Evolutionary conservation across 2,113 vertebrate species (phyloP).

Genomic region (Drymodes brunneopygia): DNA sequence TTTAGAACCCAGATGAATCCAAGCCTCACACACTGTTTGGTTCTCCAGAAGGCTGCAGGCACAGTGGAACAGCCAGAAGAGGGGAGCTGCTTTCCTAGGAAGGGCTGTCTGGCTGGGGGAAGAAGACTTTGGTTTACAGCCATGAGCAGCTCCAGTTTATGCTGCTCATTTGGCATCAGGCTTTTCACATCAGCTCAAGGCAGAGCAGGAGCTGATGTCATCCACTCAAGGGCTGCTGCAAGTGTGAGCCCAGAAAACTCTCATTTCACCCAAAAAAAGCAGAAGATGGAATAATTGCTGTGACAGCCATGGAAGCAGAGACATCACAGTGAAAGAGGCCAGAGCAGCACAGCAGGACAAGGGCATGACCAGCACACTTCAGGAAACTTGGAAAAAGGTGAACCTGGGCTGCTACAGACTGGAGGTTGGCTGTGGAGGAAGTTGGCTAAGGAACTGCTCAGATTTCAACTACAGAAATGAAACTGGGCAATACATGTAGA

Average conservation of each 20-base stretch:
- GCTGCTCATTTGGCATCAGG: background rate
- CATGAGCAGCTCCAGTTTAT: background rate
- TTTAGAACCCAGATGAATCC: background rate
- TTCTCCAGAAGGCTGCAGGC: background rate
- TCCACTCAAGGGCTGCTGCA: background rate
- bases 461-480: background rate
- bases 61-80: background rate
- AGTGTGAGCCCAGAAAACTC: background rate
- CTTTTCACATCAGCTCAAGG: background rate
- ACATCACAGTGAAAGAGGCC: background rate
- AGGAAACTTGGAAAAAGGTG: background rate
- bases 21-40: background rate
- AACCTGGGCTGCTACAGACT: background rate
- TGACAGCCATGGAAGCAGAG: background rate
- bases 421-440: rapidly evolving
- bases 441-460: background rate
- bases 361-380: rapidly evolving
- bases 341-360: rapidly evolving
- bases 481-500: background rate
- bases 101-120: background rate
- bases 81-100: background rate
- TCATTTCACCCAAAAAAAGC: background rate
- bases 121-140: background rate
- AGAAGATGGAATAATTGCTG: background rate
- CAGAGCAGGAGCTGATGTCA: background rate